Base-by-base conservation (phyloP, 2,797 vertebrate genomes). In the Siniperca undulata region DNA sequence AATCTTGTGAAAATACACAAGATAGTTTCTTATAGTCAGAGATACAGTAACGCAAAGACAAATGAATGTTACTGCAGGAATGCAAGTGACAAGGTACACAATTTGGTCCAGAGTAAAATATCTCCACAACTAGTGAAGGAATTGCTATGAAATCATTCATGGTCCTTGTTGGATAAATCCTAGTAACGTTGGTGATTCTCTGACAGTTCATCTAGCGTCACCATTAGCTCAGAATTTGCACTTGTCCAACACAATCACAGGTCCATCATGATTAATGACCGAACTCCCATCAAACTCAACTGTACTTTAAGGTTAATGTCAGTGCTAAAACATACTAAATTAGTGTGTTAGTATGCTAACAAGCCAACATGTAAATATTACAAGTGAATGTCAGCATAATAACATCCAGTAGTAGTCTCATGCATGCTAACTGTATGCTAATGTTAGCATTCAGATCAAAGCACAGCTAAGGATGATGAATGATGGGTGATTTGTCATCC, bases 41-140 rank as follows among this genome's bases (percentile, higher is more conserved):
- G 27, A 74, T 27, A 48, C 46, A 17, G 16, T 48, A 52, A 52
- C 20, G 14, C 30, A 50, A 73, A 61, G 58, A 40, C 8, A 30
- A 20, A 38, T 50, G 6, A 75, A 7, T 20, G 55, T 27, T 27
- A 30, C 1, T 20, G 20, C 8, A 2, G 19, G 40, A 17, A n/a
- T 0, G 13, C 40, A 24, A 13, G n/a, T 58, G 19, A 30, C 30
- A 30, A 30, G 38, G 61, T n/a, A 24, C 38, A 62, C 24, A 52
- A 5, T 7, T 13, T 62, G 60, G 6, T 55, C n/a, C n/a, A 44
- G 60, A 74, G n/a, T 64, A 40, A 74, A 65, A 55, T 42, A 74
- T 55, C 16, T 72, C 44, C 27, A n/a, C 50, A 55, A 40, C 36
- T 19, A 30, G 9, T 12, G 38, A 44, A 36, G 22, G 20, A 10